Percentiles rank a stretch among this genome's conserved stretches.
These are phyloP conservation scores for Trinectes maculatus DNA, from an alignment of 2,113 vertebrate species.

Conservation along the genomic window DNA sequence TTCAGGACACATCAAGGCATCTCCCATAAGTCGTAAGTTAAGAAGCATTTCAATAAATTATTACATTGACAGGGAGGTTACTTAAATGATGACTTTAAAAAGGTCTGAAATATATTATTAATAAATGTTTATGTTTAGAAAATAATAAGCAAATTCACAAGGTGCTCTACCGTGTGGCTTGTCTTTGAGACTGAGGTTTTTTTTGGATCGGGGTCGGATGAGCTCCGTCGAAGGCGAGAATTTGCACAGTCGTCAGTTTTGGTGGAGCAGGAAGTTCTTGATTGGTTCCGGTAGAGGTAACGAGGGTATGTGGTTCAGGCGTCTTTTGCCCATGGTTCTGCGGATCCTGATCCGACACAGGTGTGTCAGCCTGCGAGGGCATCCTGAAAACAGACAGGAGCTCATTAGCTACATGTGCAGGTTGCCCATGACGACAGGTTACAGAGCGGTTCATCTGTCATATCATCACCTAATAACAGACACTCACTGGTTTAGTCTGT, in stretches of 20 bases:
- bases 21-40: conserved; percentile 22
- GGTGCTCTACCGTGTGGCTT: neutral
- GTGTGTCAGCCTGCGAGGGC: conserved; percentile 82
- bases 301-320: conserved; percentile 81
- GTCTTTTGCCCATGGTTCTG: conserved; percentile 86
- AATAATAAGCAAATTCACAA: conserved; percentile 20
- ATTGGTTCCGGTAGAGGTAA: conserved; percentile 89
- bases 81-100: conserved; percentile 3
- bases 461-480: neutral
- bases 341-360: conserved; percentile 90
- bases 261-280: conserved; percentile 87
- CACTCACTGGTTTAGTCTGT: no score
- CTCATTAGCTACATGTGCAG: neutral
- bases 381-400: conserved; percentile 71
- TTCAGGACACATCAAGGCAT: conserved; percentile 22
- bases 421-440: neutral
- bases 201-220: neutral
- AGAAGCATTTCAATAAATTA: conserved; percentile 16
- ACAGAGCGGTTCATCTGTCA: neutral
- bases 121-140: conserved; percentile 7
- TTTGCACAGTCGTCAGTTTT: conserved; percentile 59
- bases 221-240: conserved; percentile 9
- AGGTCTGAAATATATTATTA: conserved; percentile 8
- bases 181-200: conserved; percentile 8
- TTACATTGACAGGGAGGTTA: neutral